Evolutionary conservation across 2,797 vertebrate species (phyloP), one percentile per base, ranked within the genome.

Genomic region (Pseudochromis fuscus): DNA sequence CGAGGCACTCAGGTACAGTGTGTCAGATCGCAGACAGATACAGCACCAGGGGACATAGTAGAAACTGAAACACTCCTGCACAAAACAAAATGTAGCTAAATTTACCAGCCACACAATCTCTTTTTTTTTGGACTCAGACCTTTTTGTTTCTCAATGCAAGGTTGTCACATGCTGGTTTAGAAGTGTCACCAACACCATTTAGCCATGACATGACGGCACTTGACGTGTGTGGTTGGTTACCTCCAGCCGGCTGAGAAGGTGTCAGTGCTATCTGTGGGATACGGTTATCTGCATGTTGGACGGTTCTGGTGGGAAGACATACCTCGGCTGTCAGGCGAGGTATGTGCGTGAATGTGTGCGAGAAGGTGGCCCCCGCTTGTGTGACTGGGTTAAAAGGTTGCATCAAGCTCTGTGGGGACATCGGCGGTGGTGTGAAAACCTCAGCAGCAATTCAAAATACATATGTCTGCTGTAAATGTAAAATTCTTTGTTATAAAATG

Each of bases 221-320:
- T 91, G 90, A 90, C 91, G 90, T 92, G 89, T 90, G 55, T 85
- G 74, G 64, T 48, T 79, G 88, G 80, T 87, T 85, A 84, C 82
- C 81, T 84, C 69, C 75, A 84, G 82, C 74, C 61, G 67, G 76
- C 75, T 70, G 74, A 68, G 79, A 69, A 75, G 16, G 90, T 90
- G 89, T 86, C 71, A 53, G 38, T 5, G 72, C 59, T 89, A 92
- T 93, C 91, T 84, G 75, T 46, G 27, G 78, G 83, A 81, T 72
- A 70, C 33, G 44, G 42, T 72, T 88, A 88, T 90, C 88, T 81
- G 48, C 58, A 48, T 28, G 75, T 38, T 83, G 79, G 79, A 84
- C 49, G 50, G 63, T 58, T 81, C 73, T 81, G 81, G 74, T 70
- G 52, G 63, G 58, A 64, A 68, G 67, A 77, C 42, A 79, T n/a